A percentile compares a stretch with the other conserved stretches of the same genome.
phyloP scores from a whole-genome alignment of 1,140 invertebrate species.

The Drosophila bocqueti region DNA sequence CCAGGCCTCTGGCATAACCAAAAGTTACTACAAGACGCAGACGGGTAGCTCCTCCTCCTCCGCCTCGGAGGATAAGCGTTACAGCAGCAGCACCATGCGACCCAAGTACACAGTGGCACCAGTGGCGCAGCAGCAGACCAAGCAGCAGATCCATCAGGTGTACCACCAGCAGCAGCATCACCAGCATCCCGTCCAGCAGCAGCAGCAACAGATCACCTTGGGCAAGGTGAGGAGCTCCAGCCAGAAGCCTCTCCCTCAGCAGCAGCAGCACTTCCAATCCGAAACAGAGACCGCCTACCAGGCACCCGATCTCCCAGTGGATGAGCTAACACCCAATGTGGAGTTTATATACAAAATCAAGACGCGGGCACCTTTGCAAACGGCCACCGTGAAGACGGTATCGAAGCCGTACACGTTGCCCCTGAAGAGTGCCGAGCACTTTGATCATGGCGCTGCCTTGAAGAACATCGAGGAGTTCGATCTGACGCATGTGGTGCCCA shows the following conservation, averaged over 20 bases:
- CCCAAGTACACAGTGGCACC: constrained; percentile 55
- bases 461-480: constrained; percentile 83
- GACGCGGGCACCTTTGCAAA: constrained; percentile 75
- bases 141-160: constrained; percentile 13
- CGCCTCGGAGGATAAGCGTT: constrained; percentile 59
- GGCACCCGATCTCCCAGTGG: constrained; percentile 58
- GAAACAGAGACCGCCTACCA: constrained; percentile 76
- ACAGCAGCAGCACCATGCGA: constrained; percentile 64
- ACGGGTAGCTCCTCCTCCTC: constrained; percentile 3
- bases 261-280: constrained; percentile 63
- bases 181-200: constrained; percentile 17
- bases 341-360: constrained; percentile 84
- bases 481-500: constrained; percentile 75
- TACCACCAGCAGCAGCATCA: constrained; percentile 31
- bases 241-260: constrained; percentile 25
- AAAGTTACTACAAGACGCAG: constrained; percentile 76
- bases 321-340: constrained; percentile 70
- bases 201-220: not conserved
- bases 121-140: constrained; percentile 1
- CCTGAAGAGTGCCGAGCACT: constrained; percentile 69
- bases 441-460: constrained; percentile 74
- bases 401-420: constrained; percentile 78
- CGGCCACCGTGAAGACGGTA: constrained; percentile 80
- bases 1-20: constrained; percentile 34
- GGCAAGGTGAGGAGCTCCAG: constrained; percentile 28